Evolutionary conservation across 2,888 invertebrate species (phyloP).

Genomic region (Platycheirus rosarum): DNA sequence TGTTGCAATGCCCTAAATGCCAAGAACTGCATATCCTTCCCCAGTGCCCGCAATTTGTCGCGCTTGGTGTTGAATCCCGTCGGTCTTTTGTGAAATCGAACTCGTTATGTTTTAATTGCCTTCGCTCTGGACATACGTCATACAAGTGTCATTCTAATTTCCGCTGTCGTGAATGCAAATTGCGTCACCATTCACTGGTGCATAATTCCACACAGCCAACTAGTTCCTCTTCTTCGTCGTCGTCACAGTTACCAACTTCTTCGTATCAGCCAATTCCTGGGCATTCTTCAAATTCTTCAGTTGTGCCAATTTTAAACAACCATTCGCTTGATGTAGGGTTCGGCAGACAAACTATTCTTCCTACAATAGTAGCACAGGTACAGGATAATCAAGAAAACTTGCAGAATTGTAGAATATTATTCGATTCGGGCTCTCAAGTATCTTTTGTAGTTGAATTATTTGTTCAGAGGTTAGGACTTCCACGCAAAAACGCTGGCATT

Average conservation of each 20-base stretch:
- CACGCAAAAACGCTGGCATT: slow-evolving; percentile 5
- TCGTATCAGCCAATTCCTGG: neutral
- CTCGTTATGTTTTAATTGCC: slow-evolving; percentile 1
- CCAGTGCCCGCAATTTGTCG: too few species aligned
- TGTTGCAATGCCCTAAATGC: slow-evolving; percentile 15
- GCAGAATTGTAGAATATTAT: neutral
- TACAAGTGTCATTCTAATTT: slow-evolving; percentile 14
- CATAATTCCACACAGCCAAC: neutral
- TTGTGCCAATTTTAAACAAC: slow-evolving; percentile 5
- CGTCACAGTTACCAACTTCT: neutral
- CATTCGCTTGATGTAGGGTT: slow-evolving; percentile 3
- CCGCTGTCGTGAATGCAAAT: slow-evolving; percentile 24
- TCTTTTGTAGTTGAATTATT: slow-evolving; percentile 22
- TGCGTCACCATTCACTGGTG: slow-evolving; percentile 35
- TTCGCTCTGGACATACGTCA: slow-evolving; percentile 14
- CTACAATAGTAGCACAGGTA: slow-evolving; percentile 16
- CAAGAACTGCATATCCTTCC: neutral
- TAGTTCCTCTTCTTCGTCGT: neutral
- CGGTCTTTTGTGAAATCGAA: slow-evolving; percentile 14
- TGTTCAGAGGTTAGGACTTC: slow-evolving; percentile 1
- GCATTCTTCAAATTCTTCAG: neutral
- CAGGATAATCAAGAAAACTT: neutral
- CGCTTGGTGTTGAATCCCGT: neutral
- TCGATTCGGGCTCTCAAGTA: slow-evolving; percentile 25
- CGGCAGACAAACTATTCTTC: slow-evolving; percentile 20